Evolutionary conservation across 1,140 invertebrate genomes (phyloP), one percentile per base, ranked within the genome.

Genomic region (Zaprionus taronus): DNA sequence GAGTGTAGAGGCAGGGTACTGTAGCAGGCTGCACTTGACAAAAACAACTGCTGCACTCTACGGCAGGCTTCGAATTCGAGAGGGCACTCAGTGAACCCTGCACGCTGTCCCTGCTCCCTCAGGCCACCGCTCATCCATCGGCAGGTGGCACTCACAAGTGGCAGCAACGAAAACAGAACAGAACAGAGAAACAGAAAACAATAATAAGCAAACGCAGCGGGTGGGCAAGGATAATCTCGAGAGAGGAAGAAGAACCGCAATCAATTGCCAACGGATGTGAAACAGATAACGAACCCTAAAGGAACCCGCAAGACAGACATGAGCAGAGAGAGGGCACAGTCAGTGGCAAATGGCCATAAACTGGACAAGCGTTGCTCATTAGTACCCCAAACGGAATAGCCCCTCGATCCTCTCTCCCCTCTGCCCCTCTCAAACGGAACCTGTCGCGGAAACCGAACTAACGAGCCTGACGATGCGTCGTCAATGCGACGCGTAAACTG

Each of bases 191-290:
- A 31, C 31, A 66, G 63, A 66, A 71, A 72, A 81, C 77, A 81
- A 49, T 68, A 68, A 81, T 77, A 81, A 81, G 79, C 66, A 81
- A 53, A 68, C 71, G 12, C 72, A 74, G 65, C 72, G 72, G 72
- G 71, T 17, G 72, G 44, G 31, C 20, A 71, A 20, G 28, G 41
- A 34, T 26, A 38, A 36, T 70, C 62, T 51, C 41, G 51, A 70
- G 26, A 28, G 20, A 44, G 7, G 31, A 63, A 61, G 22, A 44
- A 24, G 47, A 44, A 67, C 64, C 63, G 53, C 66, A 70, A 57
- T 69, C 72, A 77, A 83, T 72, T 71, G 78, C 60, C 28, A 82
- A 62, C 72, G 81, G 72, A 83, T 83, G 81, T 83, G 79, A 34
- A 58, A 64, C 61, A 60, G 64, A 60, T 69, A 68, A 34, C 7